Evolutionary conservation across 1,140 invertebrate genomes (phyloP).

Genomic region (Aphelinus certus): DNA sequence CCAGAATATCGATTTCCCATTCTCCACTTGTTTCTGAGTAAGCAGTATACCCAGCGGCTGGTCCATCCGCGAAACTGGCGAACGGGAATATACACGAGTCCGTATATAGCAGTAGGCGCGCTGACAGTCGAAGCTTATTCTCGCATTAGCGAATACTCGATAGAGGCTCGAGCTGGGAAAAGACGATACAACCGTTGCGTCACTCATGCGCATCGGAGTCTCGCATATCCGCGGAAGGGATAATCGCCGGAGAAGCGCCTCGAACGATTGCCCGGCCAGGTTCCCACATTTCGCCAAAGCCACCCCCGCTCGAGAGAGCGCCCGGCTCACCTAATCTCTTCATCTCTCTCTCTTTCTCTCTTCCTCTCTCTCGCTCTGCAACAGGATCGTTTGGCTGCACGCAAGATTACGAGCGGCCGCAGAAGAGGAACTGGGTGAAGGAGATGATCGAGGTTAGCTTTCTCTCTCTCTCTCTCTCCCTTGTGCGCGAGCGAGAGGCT

Average conservation of each 20-base stretch:
- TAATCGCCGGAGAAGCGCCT: constrained; percentile 13
- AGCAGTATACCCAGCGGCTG: no score
- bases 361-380: constrained; percentile 18
- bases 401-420: constrained; percentile 17
- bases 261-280: constrained; percentile 40
- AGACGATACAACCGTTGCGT: constrained; percentile 21
- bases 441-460: constrained; percentile 38
- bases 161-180: neutral
- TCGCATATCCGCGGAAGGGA: constrained; percentile 10
- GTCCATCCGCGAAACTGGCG: no score
- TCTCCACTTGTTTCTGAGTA: no score
- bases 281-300: constrained; percentile 63
- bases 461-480: constrained; percentile 41
- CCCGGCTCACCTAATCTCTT: constrained; percentile 37
- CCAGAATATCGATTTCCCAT: no score
- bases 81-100: no score
- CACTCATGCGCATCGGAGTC: constrained; percentile 4
- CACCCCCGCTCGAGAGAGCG: constrained; percentile 57
- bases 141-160: neutral
- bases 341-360: constrained; percentile 39
- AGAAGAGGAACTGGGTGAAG: constrained; percentile 8
- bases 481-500: constrained; percentile 52
- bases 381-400: neutral
- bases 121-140: constrained; percentile 6
- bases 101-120: no score